Percentiles rank a stretch among this genome's conserved stretches.
Conservation (phyloP, 2,888 invertebrate genomes). For the Thysanoteuthis rhombus region DNA sequence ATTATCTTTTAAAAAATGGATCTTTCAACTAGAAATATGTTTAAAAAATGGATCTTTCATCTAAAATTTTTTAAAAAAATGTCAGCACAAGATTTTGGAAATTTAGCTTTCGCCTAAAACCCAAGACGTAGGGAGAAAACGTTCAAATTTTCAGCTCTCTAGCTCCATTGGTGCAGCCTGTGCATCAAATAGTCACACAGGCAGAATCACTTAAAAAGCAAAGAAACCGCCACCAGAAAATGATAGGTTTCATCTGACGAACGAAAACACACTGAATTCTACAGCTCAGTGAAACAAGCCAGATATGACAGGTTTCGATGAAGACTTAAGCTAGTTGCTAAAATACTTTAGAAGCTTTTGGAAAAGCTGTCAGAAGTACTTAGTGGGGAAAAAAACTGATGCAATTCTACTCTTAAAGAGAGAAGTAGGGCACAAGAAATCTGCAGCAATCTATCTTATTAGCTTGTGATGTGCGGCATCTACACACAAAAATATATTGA, state of each 20-base stretch:
- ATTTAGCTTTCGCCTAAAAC: too few relatives aligned
- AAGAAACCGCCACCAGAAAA: neutral
- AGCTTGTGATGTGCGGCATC: neutral
- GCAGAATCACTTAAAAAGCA: too few relatives aligned
- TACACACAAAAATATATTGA: neutral
- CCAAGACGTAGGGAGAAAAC: too few relatives aligned
- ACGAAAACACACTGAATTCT: neutral
- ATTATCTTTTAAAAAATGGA: too few relatives aligned
- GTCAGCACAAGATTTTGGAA: too few relatives aligned
- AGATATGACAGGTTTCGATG: neutral
- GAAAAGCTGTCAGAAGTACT: neutral
- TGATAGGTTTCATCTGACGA: neutral
- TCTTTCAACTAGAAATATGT: too few relatives aligned
- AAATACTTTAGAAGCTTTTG: conserved; percentile 17
- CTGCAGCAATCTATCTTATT: neutral
- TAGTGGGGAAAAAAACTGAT: neutral
- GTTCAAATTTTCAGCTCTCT: too few relatives aligned
- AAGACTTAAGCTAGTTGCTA: neutral
- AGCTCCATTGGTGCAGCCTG: too few relatives aligned
- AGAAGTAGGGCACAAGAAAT: neutral
- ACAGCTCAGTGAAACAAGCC: neutral
- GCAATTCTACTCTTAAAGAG: neutral
- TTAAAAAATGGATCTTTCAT: too few relatives aligned
- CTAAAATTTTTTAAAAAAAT: too few relatives aligned
- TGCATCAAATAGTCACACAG: too few relatives aligned